Evolutionary conservation across 30 jellyfish, hydroid and myxozoan genomes (phyloP).

Genomic region (Mastigias papua): DNA sequence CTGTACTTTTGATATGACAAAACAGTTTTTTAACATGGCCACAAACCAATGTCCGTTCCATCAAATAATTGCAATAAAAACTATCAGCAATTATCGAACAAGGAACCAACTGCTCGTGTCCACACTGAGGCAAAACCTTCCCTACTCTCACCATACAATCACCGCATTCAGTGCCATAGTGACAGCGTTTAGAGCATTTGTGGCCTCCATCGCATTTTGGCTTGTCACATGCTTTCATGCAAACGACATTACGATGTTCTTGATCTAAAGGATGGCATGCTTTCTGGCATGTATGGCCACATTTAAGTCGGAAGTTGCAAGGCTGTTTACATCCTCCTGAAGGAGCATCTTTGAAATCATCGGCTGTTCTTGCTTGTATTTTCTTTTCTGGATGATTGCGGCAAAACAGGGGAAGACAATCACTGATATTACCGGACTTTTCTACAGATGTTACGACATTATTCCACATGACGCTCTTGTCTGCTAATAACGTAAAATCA

Average conservation of each 20-base stretch:
- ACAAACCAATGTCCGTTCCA: conserved; percentile 6
- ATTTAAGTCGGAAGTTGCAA: conserved; percentile 63
- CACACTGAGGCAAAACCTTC: conserved; percentile 61
- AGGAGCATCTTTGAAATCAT: conserved; percentile 80
- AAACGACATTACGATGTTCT: conserved; percentile 51
- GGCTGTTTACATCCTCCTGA: conserved; percentile 88
- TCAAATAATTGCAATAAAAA: not conserved
- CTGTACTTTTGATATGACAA: not conserved
- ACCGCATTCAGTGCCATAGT: conserved; percentile 66
- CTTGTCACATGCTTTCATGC: conserved; percentile 64
- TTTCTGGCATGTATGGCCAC: conserved; percentile 80
- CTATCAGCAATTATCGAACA: conserved; percentile 37
- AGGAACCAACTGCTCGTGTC: conserved; percentile 59
- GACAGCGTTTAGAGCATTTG: conserved; percentile 45
- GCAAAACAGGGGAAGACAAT: conserved; percentile 55
- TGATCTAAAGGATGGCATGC: conserved; percentile 84
- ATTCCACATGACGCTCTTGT: conserved; percentile 69
- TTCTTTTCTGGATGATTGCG: conserved; percentile 75
- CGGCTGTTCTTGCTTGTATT: conserved; percentile 36
- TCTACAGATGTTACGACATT: conserved; percentile 49
- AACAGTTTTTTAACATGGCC: conserved; percentile 10
- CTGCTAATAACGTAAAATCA: conserved; percentile 69
- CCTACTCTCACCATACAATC: conserved; percentile 69
- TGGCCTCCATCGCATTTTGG: conserved; percentile 40
- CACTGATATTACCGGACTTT: conserved; percentile 18